Evolutionary conservation across 2,113 vertebrate species (phyloP).

Genomic region (Fregetta grallaria): DNA sequence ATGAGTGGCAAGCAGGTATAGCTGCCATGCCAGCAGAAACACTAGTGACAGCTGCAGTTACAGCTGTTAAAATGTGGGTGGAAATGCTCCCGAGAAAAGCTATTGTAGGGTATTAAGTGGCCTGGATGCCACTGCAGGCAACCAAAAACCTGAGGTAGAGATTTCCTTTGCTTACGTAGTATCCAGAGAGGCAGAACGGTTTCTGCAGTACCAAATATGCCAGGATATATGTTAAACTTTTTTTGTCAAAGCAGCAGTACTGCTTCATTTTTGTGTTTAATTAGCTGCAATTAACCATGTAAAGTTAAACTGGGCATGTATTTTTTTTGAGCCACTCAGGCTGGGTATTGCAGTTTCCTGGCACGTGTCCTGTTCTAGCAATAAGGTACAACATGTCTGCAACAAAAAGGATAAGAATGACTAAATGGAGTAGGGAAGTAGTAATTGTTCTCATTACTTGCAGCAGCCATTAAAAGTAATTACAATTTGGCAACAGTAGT

Average conservation of each 20-base stretch:
- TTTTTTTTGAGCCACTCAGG: neutral
- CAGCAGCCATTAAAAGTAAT: constrained; percentile 60
- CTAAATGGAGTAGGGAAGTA: constrained; percentile 5
- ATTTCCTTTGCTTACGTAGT: neutral
- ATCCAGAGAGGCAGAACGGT: neutral
- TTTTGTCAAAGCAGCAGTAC: neutral
- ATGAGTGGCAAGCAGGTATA: neutral
- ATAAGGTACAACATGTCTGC: neutral
- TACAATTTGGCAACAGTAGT: constrained; percentile 50
- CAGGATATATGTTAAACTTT: neutral
- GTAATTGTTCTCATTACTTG: constrained; percentile 53
- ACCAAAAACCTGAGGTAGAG: neutral
- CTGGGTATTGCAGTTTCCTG: neutral
- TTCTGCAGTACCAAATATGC: neutral
- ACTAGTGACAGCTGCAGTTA: accelerated
- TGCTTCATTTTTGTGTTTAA: neutral
- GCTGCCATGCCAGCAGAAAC: neutral
- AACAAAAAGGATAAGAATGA: neutral
- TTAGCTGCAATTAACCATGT: neutral
- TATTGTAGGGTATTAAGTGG: accelerated
- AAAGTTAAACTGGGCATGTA: neutral
- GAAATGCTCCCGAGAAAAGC: neutral
- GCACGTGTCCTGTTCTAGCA: neutral
- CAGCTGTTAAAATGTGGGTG: neutral
- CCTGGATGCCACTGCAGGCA: neutral